phyloP scores from a whole-genome alignment of 2,113 vertebrate genomes.

The Cyphomyrus discorhynchus region DNA sequence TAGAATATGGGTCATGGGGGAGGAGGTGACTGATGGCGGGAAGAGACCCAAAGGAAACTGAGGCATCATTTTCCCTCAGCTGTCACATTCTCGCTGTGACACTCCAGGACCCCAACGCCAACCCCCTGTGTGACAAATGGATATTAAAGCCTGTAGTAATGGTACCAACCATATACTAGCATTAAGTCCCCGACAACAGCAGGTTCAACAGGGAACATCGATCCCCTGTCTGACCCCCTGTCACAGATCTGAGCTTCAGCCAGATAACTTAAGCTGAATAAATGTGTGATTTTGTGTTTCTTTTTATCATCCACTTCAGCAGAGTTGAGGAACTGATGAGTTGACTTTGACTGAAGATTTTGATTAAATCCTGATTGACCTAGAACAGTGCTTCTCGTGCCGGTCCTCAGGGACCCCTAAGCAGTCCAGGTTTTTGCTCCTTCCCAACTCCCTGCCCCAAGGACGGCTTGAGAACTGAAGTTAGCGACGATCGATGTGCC shows the following conservation, averaged over 20 bases:
- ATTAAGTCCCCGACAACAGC: background rate
- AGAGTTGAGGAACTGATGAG: background rate
- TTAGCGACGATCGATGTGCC: background rate
- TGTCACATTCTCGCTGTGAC: background rate
- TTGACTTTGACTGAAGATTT: background rate
- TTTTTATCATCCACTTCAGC: background rate
- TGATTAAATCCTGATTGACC: background rate
- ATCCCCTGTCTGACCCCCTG: background rate
- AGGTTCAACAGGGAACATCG: background rate
- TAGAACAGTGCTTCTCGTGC: background rate
- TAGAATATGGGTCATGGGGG: background rate
- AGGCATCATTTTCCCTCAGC: background rate
- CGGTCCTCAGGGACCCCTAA: background rate
- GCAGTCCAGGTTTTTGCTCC: background rate
- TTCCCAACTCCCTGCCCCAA: background rate
- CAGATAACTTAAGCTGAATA: background rate
- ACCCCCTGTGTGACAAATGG: background rate
- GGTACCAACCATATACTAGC: background rate
- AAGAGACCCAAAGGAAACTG: slow-evolving; percentile 2
- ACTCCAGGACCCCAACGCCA: background rate
- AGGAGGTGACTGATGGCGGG: background rate
- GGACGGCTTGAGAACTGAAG: background rate
- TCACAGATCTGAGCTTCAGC: background rate
- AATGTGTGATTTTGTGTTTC: background rate
- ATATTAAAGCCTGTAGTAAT: slow-evolving; percentile 8